A percentile compares a stretch with the other conserved stretches of the same genome.
Evolutionary conservation across 2,113 vertebrate genomes (phyloP).

Genomic region (Nestor notabilis): DNA sequence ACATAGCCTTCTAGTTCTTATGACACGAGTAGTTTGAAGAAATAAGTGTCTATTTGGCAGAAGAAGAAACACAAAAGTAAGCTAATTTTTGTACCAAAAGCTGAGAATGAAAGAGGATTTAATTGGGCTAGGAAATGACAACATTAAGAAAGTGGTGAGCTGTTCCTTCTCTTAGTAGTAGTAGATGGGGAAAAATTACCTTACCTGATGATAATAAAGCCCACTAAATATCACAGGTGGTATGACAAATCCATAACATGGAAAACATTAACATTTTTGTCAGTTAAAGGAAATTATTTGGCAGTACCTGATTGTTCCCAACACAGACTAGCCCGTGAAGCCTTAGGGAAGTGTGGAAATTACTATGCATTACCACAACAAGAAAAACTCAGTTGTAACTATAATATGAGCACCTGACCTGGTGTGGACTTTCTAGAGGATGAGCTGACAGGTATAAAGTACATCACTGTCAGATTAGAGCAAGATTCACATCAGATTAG

Average conservation of each 20-base stretch:
- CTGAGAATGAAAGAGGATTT: neutral
- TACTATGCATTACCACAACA: neutral
- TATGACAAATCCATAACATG: neutral
- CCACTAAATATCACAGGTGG: neutral
- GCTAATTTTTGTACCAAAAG: neutral
- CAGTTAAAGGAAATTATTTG: neutral
- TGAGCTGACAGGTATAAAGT: neutral
- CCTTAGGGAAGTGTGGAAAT: neutral
- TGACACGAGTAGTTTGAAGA: neutral
- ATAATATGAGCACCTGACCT: neutral
- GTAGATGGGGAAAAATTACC: neutral
- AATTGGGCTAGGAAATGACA: neutral
- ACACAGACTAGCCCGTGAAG: neutral
- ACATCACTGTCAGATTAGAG: neutral
- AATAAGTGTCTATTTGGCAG: neutral
- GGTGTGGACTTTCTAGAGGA: neutral
- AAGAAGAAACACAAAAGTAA: neutral
- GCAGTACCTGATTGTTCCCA: neutral
- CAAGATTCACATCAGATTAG: neutral
- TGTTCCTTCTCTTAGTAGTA: neutral
- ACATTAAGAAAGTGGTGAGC: neutral
- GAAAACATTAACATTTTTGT: neutral
- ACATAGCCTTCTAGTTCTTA: neutral
- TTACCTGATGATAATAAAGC: neutral
- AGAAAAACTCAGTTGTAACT: neutral